Base-by-base conservation (phyloP, 2,888 invertebrate genomes). In the Thelaira solivaga region DNA sequence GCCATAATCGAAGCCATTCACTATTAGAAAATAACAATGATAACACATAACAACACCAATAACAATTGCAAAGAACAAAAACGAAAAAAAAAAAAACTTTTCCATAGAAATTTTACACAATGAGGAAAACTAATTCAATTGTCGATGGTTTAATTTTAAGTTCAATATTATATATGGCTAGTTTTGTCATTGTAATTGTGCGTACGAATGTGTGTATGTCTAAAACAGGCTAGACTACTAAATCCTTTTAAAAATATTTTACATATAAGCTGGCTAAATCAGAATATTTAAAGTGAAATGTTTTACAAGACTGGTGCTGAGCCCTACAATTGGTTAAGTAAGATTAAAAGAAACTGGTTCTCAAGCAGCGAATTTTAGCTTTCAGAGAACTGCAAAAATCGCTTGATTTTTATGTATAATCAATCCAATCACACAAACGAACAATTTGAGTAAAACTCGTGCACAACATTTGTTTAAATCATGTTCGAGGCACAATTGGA, bases 131-230 rank as follows among this genome's bases (percentile, higher is more conserved):
- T 77, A 77, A 77, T 77, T 77, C 77, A 77, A 77, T 77, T 77
- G 77, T 77, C 77, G 62, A 65, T 69, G 78, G 78, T 69, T 74
- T 74, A 78, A 74, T 78, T 65, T 78, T 78, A 59, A 69, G 47
- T 74, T 68, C 34, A 61, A 61, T 64, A 62, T 78, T 78, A 69
- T 78, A 74, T 74, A 74, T 78, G 73, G 39, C n/a, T 64, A 36
- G 13, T 59, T 69, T 39, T 29, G 57, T 34, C 43, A 26, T 57
- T 53, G n/a, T n/a, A n/a, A n/a, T n/a, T n/a, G n/a, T n/a, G n/a
- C n/a, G n/a, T n/a, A n/a, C n/a, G n/a, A n/a, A n/a, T n/a, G n/a
- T n/a, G 71, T 61, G 43, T 51, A 24, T 45, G 69, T 61, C 39
- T 51, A 16, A 26, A 31, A 55, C 61, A 62, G 75, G 55, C 68